Conservation (phyloP, 2,888 invertebrate genomes). For the Torymus tubicola region DNA sequence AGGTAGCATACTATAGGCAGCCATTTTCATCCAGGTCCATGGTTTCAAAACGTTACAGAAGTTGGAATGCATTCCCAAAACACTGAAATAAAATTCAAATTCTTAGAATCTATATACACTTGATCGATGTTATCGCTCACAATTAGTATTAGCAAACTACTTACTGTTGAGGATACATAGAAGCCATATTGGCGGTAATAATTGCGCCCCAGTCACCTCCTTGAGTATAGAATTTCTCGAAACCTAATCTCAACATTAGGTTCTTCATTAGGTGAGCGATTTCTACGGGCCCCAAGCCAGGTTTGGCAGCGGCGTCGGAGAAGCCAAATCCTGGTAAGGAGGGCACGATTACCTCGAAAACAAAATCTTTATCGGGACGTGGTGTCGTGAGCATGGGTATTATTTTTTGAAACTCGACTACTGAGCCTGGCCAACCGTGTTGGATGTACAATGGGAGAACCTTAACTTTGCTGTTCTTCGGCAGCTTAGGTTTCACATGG, state of each 20-base stretch:
- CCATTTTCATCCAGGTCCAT: not conserved
- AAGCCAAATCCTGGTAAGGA: constrained; percentile 76
- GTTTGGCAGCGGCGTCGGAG: constrained; percentile 79
- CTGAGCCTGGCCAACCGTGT: constrained; percentile 95
- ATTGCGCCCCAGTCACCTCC: constrained; percentile 91
- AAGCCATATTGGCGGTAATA: constrained; percentile 81
- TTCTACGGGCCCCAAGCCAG: constrained; percentile 80
- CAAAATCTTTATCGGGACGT: constrained; percentile 78
- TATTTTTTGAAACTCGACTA: constrained; percentile 88
- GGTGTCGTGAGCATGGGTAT: constrained; percentile 83
- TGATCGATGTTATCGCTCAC: too few species aligned
- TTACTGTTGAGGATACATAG: constrained; percentile 80
- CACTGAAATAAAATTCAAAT: not conserved
- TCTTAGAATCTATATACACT: too few species aligned
- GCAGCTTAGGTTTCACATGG: constrained; percentile 79
- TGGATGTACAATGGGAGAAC: constrained; percentile 84
- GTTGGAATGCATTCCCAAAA: constrained; percentile 14
- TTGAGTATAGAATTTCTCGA: constrained; percentile 83
- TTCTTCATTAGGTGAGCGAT: constrained; percentile 81
- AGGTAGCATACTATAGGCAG: not conserved
- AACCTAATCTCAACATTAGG: constrained; percentile 85
- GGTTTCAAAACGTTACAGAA: not conserved
- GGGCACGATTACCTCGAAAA: constrained; percentile 81
- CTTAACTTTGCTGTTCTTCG: constrained; percentile 60
- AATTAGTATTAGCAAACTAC: constrained; percentile 20